Base-by-base conservation (phyloP, 2,797 vertebrate genomes). In the Capromys pilorides region DNA sequence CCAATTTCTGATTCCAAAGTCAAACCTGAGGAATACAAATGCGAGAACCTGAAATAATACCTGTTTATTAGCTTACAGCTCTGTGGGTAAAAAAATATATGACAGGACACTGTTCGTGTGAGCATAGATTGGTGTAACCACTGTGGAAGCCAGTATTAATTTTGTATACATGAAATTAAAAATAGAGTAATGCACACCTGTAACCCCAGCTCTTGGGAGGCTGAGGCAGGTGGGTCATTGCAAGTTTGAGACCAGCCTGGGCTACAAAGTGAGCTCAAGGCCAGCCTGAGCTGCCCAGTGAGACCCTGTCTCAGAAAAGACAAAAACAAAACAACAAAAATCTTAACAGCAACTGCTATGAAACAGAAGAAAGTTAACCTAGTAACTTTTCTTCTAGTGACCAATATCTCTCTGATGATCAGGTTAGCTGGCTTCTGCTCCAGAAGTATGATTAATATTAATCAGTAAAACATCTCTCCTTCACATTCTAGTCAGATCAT, bases 1-100 rank as follows among this genome's bases (percentile, higher is more conserved):
- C 28, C 51, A 45, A 66, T 39, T 94, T 88, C 54, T 94, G 21
- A 88, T 78, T 78, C 64, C n/a, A 82, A 92, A 79, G 45, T 93
- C 19, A 61, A 96, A 89, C n/a, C 62, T 71, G 5, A 59, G 36
- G n/a, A 33, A 51, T 54, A 94, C 88, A 80, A 62, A 85, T 12
- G n/a, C 26, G 11, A 33, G 78, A 26, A 13, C 26, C 84, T 87
- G 86, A 73, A 33, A 73, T 22, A 85, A 69, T 36, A 33, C 41
- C 8, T 9, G 36, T 39, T 71, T 90, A 71, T 71, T 69, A 61
- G 33, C 33, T 90, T n/a, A 62, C 1, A 49, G 66, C 2, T 57
- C 19, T 77, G 33, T 41, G 77, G 19, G 16, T 85, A 36, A 36
- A 67, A n/a, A 73, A 67, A n/a, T 49, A 13, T 51, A 36, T 1